Conservation (phyloP, 1,140 invertebrate genomes). For the Penaeus japonicus region DNA sequence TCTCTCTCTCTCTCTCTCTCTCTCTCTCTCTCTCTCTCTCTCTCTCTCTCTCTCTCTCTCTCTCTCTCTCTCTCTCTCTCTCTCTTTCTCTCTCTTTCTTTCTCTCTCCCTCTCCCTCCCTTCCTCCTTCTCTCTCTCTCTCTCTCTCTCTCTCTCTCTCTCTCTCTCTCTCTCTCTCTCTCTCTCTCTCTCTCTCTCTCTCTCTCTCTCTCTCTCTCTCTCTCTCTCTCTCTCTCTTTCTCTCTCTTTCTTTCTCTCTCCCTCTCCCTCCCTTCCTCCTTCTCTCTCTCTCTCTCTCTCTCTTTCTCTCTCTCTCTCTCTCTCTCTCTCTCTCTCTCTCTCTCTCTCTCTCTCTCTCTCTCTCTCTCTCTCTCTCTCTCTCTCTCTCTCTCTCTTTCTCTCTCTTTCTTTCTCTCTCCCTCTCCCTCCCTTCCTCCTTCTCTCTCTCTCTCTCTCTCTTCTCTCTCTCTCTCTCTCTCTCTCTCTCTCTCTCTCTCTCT, state of each 20-base stretch:
- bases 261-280: neutral
- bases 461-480: neutral
- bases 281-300: too few relatives aligned
- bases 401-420: neutral
- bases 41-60: neutral
- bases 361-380: neutral
- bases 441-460: neutral
- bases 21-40: neutral
- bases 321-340: neutral
- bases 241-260: too few relatives aligned
- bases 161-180: neutral
- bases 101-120: too few relatives aligned
- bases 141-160: neutral
- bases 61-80: neutral
- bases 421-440: neutral
- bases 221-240: too few relatives aligned
- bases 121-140: neutral
- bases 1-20: neutral
- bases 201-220: too few relatives aligned
- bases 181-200: neutral
- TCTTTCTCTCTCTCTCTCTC: neutral
- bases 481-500: neutral
- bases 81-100: neutral
- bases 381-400: neutral
- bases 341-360: neutral